Evolutionary conservation across 2,797 vertebrate species (phyloP), one percentile per base, ranked within the genome.

Genomic region (Centropyge bicolor): DNA sequence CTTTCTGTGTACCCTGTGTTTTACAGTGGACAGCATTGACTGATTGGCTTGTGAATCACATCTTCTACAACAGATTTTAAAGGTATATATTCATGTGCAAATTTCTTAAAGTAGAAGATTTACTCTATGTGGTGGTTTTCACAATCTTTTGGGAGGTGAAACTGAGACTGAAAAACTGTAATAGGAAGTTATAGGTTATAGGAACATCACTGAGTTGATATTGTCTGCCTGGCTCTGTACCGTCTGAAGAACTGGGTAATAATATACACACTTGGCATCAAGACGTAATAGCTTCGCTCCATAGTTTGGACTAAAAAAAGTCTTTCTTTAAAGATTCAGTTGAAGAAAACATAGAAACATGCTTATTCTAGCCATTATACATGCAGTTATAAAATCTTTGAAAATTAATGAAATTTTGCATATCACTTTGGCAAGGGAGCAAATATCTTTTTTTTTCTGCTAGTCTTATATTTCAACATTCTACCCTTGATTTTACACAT

Each of bases 401-500:
- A 87, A 93, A 93, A 86, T 80, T 9, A 82, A 84, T 75, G 16
- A 14, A 76, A 90, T 88, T 85, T 94, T 95, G 94, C 93, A 94
- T 95, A 94, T 94, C 85, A 94, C 92, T 94, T 95, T 95, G 93
- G 94, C 93, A 91, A 93, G 90, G 92, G 93, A 94, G 89, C 87
- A 90, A 88, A 90, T 88, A 87, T 82, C 90, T 82, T 85, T 82
- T 90, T 82, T 85, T 82, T 87, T 93, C 84, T 91, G 70, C 80
- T 90, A 86, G 59, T 86, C 63, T 83, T 86, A 86, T 83, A 90
- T 76, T 89, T 91, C 40, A 80, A 69, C 72, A 87, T 80, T 85
- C 82, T 81, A 80, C 86, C 90, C 86, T 91, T 91, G 86, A 77
- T 89, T 93, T 89, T 89, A 91, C 80, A 93, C 84, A 84, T 80